Percentiles rank a stretch among this genome's conserved stretches.
phyloP scores from a whole-genome alignment of 2,797 vertebrate species.

The Artibeus lituratus region DNA sequence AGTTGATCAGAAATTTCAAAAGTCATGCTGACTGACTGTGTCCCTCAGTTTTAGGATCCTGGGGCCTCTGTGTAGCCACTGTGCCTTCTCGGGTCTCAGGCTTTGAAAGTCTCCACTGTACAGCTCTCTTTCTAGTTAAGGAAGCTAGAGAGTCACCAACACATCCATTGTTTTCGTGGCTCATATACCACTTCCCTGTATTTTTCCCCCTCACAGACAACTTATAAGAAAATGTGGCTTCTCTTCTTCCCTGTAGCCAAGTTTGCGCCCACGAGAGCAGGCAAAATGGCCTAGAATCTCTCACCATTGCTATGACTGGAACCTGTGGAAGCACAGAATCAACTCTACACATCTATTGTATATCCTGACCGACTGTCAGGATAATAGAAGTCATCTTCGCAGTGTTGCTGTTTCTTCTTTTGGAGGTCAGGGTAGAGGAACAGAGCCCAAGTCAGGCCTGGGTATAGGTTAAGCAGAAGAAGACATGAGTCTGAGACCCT shows the following conservation, averaged over 20 bases:
- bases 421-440: background rate
- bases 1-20: background rate
- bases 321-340: background rate
- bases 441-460: background rate
- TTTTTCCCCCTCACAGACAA: background rate
- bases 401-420: rapidly evolving
- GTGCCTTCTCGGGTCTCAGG: background rate
- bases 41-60: background rate
- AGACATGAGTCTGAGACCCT: background rate
- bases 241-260: background rate
- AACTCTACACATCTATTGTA: background rate
- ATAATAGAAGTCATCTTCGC: background rate
- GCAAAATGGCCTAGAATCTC: background rate
- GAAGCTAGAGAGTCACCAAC: background rate
- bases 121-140: background rate
- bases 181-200: background rate
- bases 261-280: background rate
- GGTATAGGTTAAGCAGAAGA: background rate
- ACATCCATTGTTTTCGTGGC: background rate
- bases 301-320: background rate
- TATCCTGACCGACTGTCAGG: background rate
- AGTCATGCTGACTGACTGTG: rapidly evolving
- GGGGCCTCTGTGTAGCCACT: background rate
- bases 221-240: rapidly evolving
- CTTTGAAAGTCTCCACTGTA: background rate